Conservation (phyloP, 2,113 vertebrate genomes). For the Nansenia antarctica region DNA sequence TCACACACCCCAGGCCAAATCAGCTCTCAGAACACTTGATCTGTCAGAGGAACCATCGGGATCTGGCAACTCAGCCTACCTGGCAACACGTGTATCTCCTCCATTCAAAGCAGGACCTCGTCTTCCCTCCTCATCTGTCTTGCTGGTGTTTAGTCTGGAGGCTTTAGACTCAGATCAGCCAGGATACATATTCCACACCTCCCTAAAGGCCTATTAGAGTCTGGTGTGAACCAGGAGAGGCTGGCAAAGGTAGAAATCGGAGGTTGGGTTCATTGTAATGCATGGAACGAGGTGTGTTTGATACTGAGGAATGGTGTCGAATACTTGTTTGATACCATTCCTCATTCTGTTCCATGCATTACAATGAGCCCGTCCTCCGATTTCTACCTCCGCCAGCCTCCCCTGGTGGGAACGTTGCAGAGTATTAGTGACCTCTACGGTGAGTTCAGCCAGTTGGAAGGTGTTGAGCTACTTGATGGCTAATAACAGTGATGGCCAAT, state of each 20-base stretch:
- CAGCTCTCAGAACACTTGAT: slow-evolving; percentile 20
- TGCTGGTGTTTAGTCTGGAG: slow-evolving; percentile 13
- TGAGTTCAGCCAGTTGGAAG: slow-evolving; percentile 27
- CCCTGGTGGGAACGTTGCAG: too few species aligned
- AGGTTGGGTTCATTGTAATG: too few species aligned
- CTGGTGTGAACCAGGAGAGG: slow-evolving; percentile 46
- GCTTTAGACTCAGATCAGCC: slow-evolving; percentile 40
- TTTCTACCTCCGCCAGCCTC: too few species aligned
- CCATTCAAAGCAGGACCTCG: slow-evolving; percentile 18
- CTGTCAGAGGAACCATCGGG: background rate
- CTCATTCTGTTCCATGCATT: too few species aligned
- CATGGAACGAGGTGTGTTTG: too few species aligned
- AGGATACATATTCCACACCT: slow-evolving; percentile 48
- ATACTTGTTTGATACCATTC: too few species aligned
- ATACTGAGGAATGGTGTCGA: too few species aligned
- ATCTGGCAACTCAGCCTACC: slow-evolving; percentile 9
- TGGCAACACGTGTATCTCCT: slow-evolving; percentile 7
- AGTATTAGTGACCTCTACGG: slow-evolving; percentile 40
- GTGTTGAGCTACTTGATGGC: slow-evolving; percentile 62
- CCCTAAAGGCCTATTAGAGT: slow-evolving; percentile 56
- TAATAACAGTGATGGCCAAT: too few species aligned
- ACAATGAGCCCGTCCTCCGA: too few species aligned
- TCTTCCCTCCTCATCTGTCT: slow-evolving; percentile 29
- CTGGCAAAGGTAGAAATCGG: too few species aligned
- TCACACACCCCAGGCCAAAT: background rate